A percentile compares a stretch with the other conserved stretches of the same genome.
Evolutionary conservation across 2,113 vertebrate genomes (phyloP).

Genomic region (Taurulus bubalis): DNA sequence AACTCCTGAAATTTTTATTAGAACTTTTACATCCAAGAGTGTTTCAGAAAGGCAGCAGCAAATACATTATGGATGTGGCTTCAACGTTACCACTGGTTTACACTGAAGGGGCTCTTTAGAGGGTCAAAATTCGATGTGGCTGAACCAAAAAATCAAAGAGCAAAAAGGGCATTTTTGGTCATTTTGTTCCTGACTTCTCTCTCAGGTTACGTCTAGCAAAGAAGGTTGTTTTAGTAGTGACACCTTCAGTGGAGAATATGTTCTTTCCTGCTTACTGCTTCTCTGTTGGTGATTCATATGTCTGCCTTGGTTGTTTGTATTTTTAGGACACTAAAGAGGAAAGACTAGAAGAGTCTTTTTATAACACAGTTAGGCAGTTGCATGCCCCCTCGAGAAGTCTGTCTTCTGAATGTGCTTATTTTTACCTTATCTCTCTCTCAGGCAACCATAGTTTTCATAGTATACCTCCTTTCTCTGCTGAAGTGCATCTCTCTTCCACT

Average conservation of each 20-base stretch:
- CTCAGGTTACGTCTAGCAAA: neutral
- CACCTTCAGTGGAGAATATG: neutral
- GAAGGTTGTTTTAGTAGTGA: neutral
- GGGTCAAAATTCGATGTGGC: neutral
- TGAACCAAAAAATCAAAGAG: neutral
- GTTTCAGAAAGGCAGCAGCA: slow-evolving; percentile 51
- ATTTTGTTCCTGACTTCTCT: neutral
- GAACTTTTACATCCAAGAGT: slow-evolving; percentile 57
- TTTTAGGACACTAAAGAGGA: slow-evolving; percentile 16
- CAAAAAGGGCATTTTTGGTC: neutral
- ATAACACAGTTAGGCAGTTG: neutral
- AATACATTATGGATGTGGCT: slow-evolving; percentile 74
- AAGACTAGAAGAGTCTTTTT: slow-evolving; percentile 9
- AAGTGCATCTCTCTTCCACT: neutral
- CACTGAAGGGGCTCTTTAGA: slow-evolving; percentile 15
- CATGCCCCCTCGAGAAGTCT: slow-evolving; percentile 5
- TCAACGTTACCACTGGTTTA: slow-evolving; percentile 42
- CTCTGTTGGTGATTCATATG: neutral
- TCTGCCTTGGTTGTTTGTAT: slow-evolving; percentile 18
- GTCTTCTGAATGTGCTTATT: slow-evolving; percentile 7
- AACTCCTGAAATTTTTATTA: slow-evolving; percentile 72
- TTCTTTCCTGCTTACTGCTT: neutral
- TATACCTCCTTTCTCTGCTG: neutral
- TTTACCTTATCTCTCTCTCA: neutral
- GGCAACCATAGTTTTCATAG: neutral